Evolutionary conservation across 2,888 invertebrate species (phyloP), one percentile per base, ranked within the genome.

Genomic region (Bedellia somnulentella): DNA sequence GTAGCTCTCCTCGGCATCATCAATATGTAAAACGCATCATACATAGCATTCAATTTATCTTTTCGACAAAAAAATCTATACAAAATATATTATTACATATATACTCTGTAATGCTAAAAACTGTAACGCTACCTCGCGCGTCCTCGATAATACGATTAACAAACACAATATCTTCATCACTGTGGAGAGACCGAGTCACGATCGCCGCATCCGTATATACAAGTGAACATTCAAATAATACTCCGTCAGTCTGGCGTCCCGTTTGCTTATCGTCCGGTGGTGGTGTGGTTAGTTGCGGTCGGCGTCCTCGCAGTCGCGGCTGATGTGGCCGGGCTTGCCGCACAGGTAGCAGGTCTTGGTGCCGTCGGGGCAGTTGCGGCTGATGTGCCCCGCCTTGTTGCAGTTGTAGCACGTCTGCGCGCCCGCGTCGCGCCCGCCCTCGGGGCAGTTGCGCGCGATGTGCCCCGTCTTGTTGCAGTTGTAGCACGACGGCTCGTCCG

Each of bases 381-480:
- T 91, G 66, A 94, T 89, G 79, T 94, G 94, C 42, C 93, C 94
- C 42, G 89, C 83, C 80, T 91, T 91, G 79, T 90, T 90, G 82
- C 94, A 95, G 76, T 91, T 93, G 83, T 94, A 95, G 81, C 94
- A 95, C 30, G 87, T 88, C 54, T 82, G 80, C 51, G 83, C 82
- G 70, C 83, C 82, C 30, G 57, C 56, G 54, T 79, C 81, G 53
- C 79, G 80, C 41, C 79, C 81, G 47, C 81, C 82, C 64, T 89
- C 89, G 33, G 89, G 89, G 76, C 89, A 89, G 73, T 85, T 86
- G 55, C 89, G 85, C 37, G 89, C 92, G 61, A 94, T 89, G 79
- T 94, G 94, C 46, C 93, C 94, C 42, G 89, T 86, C 80, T 92
- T 91, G 78, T 89, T 90, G 81, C 94, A 95, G 75, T 90, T 94